Evolutionary conservation across 2,113 vertebrate species (phyloP).

Genomic region (Oreochromis niloticus): DNA sequence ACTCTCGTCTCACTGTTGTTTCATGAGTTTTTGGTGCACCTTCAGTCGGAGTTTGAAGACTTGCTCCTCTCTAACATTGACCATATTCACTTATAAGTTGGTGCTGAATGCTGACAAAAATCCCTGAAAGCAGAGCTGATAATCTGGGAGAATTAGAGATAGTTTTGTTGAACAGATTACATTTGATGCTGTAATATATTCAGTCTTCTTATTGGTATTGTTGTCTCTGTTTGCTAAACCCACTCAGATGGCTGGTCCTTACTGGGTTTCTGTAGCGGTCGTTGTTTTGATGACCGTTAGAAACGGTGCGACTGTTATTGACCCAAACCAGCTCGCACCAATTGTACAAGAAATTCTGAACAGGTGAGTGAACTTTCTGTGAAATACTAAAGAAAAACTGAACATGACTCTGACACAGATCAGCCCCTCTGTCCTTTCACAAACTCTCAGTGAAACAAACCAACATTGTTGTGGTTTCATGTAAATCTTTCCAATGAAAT

Average conservation of each 20-base stretch:
- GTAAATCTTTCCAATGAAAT: background rate
- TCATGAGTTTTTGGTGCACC: too few relatives aligned
- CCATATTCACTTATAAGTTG: rapidly evolving
- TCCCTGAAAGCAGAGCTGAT: background rate
- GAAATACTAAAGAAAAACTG: too few relatives aligned
- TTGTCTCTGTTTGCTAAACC: background rate
- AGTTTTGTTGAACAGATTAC: too few relatives aligned
- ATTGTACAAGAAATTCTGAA: background rate
- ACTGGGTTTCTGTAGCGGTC: background rate
- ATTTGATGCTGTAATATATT: too few relatives aligned
- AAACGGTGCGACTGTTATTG: background rate
- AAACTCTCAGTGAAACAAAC: background rate
- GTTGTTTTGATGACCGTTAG: background rate
- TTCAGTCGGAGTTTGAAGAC: too few relatives aligned
- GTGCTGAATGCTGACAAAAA: background rate
- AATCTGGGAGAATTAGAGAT: background rate
- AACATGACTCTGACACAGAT: too few relatives aligned
- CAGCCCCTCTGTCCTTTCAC: rapidly evolving
- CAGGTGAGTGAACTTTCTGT: background rate
- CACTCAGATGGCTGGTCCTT: background rate
- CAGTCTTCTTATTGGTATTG: background rate
- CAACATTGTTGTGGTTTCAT: background rate
- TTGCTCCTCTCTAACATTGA: too few relatives aligned
- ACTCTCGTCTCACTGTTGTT: too few relatives aligned
- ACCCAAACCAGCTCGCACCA: background rate